phyloP scores from a whole-genome alignment of 2,113 vertebrate genomes.

The Crocuta crocuta region DNA sequence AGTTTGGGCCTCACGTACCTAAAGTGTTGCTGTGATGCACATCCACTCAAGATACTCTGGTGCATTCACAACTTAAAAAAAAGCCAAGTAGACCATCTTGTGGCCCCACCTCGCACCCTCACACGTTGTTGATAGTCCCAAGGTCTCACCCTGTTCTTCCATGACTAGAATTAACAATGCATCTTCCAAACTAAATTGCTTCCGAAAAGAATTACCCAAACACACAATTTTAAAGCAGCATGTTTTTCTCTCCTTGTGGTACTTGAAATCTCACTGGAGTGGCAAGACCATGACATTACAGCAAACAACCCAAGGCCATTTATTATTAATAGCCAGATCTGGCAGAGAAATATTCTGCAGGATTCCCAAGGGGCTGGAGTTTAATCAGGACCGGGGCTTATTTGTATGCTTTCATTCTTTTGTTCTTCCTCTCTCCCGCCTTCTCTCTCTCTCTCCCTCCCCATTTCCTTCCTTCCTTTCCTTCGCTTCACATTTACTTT shows the following conservation, averaged over 20 bases:
- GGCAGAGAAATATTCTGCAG: neutral
- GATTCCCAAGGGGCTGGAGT: neutral
- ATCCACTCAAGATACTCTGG: neutral
- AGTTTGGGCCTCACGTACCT: neutral
- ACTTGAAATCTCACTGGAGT: conserved; percentile 44
- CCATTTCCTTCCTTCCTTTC: neutral
- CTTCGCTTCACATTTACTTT: neutral
- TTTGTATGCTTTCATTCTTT: neutral
- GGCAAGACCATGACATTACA: conserved; percentile 31
- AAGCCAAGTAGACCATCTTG: neutral
- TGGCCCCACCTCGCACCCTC: neutral
- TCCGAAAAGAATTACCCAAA: conserved; percentile 34
- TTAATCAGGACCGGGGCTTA: neutral
- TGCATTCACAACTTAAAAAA: neutral
- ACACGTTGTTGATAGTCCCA: neutral
- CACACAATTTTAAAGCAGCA: neutral
- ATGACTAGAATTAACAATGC: neutral
- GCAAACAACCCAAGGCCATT: neutral
- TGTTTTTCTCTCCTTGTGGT: neutral
- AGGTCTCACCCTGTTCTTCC: neutral
- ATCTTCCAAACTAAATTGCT: neutral
- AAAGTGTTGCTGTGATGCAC: neutral
- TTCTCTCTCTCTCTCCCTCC: too few species aligned
- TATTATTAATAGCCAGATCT: neutral
- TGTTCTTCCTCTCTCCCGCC: neutral